These are phyloP conservation scores for Drosophila persimilis DNA, from an alignment of 1,140 invertebrate species.

Conservation along the genomic window DNA sequence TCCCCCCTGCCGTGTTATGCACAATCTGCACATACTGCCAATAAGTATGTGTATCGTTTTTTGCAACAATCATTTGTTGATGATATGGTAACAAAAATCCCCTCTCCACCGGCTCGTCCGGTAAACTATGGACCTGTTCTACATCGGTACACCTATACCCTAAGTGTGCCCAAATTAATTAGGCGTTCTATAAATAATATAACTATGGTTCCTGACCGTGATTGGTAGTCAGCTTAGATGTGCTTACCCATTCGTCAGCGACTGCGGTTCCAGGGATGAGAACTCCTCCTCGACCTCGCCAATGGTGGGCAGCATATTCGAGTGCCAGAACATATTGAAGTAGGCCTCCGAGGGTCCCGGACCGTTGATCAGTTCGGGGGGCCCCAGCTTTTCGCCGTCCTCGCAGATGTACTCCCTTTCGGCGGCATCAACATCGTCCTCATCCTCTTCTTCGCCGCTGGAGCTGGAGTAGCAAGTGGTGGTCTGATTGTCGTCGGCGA, in stretches of 20 bases:
- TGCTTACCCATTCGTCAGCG: conserved; percentile 70
- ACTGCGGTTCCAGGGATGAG: conserved; percentile 77
- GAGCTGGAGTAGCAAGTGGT: conserved; percentile 71
- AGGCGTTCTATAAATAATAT: too few relatives aligned
- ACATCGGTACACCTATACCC: too few relatives aligned
- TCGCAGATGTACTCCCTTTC: conserved; percentile 78
- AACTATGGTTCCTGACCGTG: too few relatives aligned
- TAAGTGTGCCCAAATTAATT: too few relatives aligned
- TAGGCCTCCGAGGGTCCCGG: conserved; percentile 81
- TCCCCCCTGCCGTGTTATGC: conserved; percentile 1
- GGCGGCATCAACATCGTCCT: conserved; percentile 66
- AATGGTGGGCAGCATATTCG: conserved; percentile 86
- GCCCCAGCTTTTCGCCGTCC: conserved; percentile 81
- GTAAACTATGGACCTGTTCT: background rate
- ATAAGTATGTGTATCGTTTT: conserved; percentile 11
- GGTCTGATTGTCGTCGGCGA: conserved; percentile 56
- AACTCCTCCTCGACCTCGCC: conserved; percentile 87
- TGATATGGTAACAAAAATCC: conserved; percentile 5
- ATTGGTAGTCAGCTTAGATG: too few relatives aligned
- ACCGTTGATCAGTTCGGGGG: conserved; percentile 78
- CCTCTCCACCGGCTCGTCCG: background rate
- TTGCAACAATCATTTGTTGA: conserved; percentile 10
- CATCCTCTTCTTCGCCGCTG: conserved; percentile 75
- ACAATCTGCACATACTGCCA: conserved; percentile 10
- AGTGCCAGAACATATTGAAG: conserved; percentile 82